Conservation (phyloP, 2,888 invertebrate genomes). For the Caenorhabditis sp. region DNA sequence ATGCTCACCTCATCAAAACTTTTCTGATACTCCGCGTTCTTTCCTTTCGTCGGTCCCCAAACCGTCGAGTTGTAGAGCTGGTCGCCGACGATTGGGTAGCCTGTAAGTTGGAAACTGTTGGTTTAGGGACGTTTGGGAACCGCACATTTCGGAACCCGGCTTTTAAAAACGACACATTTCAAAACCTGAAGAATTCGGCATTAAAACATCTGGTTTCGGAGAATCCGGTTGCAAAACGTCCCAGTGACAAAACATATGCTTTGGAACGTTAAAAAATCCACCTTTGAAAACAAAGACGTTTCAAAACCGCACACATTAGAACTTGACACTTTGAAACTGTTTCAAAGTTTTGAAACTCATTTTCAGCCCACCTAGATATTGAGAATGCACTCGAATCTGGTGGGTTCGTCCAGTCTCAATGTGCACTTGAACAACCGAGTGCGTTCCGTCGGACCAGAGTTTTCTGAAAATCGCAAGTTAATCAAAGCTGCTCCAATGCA, state of each 20-base stretch:
- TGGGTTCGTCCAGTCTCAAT: conserved; percentile 98
- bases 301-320: no score
- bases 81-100: conserved; percentile 97
- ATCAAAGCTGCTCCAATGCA: no score
- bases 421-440: conserved; percentile 94
- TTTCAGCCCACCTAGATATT: conserved; percentile 98
- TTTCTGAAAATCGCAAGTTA: conserved; percentile 49
- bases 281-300: no score
- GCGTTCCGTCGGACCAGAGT: conserved; percentile 73
- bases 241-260: neutral
- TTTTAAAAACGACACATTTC: no score
- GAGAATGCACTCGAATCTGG: conserved; percentile 98
- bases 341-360: no score
- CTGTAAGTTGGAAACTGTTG: conserved; percentile 85
- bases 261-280: no score
- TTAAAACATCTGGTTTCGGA: no score
- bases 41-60: conserved; percentile 95
- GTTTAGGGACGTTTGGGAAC: no score
- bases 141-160: no score
- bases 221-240: no score
- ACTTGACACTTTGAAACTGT: no score
- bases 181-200: no score
- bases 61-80: conserved; percentile 95
- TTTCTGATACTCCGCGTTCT: conserved; percentile 89
- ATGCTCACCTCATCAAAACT: conserved; percentile 69